These are phyloP conservation scores for Diorhabda elongata DNA, from an alignment of 1,140 invertebrate genomes.

Conservation along the genomic window DNA sequence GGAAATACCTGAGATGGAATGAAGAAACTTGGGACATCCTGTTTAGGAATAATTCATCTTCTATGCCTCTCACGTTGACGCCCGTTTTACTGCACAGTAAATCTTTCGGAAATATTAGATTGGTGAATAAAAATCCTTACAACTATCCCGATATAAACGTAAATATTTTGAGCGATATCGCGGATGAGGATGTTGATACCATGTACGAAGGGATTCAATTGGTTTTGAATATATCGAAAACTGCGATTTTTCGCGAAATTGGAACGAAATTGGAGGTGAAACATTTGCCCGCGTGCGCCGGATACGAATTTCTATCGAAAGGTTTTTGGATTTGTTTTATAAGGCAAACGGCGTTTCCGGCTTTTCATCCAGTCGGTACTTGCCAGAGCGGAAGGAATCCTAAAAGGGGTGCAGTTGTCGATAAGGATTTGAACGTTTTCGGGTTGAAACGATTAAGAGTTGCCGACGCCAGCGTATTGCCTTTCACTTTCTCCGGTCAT, in stretches of 20 bases:
- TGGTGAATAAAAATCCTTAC: slow-evolving; percentile 64
- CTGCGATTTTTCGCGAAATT: slow-evolving; percentile 55
- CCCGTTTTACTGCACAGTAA: slow-evolving; percentile 4
- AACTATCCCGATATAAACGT: slow-evolving; percentile 73
- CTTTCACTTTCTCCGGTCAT: slow-evolving; percentile 42
- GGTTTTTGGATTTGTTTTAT: slow-evolving; percentile 42
- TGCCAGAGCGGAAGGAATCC: slow-evolving; percentile 35
- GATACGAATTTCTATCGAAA: slow-evolving; percentile 53
- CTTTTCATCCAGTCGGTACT: slow-evolving; percentile 42
- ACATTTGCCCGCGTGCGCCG: not conserved
- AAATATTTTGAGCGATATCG: slow-evolving; percentile 67
- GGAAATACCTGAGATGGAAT: slow-evolving; percentile 6
- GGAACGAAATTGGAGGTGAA: slow-evolving; percentile 50
- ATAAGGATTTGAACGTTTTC: slow-evolving; percentile 27
- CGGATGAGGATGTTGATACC: slow-evolving; percentile 60
- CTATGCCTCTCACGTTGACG: slow-evolving; percentile 1
- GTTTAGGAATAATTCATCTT: not conserved
- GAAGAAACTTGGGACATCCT: slow-evolving; percentile 7
- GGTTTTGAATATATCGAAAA: slow-evolving; percentile 55
- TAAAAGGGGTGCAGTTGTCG: slow-evolving; percentile 23
- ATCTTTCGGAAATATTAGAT: slow-evolving; percentile 58
- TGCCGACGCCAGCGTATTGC: slow-evolving; percentile 38
- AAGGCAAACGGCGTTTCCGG: slow-evolving; percentile 28
- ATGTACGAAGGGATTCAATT: slow-evolving; percentile 34
- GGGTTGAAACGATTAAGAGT: slow-evolving; percentile 34